Evolutionary conservation across 1,140 invertebrate genomes (phyloP).

Genomic region (Ostrea denselamellosa): DNA sequence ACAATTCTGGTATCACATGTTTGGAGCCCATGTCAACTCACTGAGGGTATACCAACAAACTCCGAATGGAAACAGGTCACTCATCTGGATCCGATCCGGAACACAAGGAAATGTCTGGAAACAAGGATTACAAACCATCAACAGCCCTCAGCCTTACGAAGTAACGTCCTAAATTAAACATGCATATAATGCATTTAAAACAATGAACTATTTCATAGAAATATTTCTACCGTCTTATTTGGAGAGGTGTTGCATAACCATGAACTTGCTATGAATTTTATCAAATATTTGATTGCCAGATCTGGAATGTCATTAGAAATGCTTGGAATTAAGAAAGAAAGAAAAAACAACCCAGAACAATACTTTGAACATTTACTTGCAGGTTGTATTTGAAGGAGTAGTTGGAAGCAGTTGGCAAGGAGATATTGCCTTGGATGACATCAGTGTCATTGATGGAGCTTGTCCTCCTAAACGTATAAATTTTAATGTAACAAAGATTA

Average conservation of each 20-base stretch:
- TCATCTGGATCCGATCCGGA: conserved; percentile 70
- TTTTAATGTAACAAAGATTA: neutral
- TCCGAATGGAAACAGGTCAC: conserved; percentile 51
- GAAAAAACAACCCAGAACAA: neutral
- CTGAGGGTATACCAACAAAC: conserved; percentile 69
- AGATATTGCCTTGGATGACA: conserved; percentile 87
- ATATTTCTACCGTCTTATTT: too few relatives aligned
- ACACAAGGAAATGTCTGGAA: conserved; percentile 75
- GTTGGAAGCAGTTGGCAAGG: conserved; percentile 84
- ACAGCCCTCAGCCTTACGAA: conserved; percentile 57
- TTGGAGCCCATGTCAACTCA: conserved; percentile 80
- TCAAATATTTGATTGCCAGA: too few relatives aligned
- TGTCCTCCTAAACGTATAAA: conserved; percentile 66
- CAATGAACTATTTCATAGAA: too few relatives aligned
- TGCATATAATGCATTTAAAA: too few relatives aligned
- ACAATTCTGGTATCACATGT: conserved; percentile 89
- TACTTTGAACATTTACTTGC: conserved; percentile 17
- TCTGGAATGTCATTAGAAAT: neutral
- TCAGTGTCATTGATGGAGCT: conserved; percentile 82
- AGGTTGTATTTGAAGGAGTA: conserved; percentile 84
- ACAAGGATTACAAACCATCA: conserved; percentile 61
- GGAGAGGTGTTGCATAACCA: too few relatives aligned
- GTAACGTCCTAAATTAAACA: conserved; percentile 41
- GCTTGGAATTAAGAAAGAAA: neutral
- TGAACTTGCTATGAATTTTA: too few relatives aligned